Percentiles rank a stretch among this genome's conserved stretches.
phyloP scores from a whole-genome alignment of 2,888 invertebrate genomes.

The Poecilus cupreus region DNA sequence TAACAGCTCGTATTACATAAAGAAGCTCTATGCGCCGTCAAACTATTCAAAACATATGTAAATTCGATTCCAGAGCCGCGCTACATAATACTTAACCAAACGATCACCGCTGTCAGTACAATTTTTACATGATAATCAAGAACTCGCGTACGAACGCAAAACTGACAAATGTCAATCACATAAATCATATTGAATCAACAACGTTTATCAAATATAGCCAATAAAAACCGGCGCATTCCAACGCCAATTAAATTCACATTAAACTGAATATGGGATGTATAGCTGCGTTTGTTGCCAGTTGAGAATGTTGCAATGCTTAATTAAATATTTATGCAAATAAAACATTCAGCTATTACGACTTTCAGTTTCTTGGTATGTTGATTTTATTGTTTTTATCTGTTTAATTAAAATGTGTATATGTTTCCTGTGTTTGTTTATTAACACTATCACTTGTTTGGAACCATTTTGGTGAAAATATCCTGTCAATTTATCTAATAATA shows the following conservation, averaged over 20 bases:
- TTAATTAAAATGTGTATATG: too few species aligned
- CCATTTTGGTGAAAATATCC: too few species aligned
- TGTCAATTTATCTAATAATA: too few species aligned
- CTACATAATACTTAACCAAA: not conserved
- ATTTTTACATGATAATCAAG: constrained; percentile 12
- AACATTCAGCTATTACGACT: too few species aligned
- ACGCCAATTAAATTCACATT: constrained; percentile 16
- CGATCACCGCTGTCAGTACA: not conserved
- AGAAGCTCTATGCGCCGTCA: not conserved
- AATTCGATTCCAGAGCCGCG: not conserved
- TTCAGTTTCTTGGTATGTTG: too few species aligned
- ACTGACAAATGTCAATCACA: constrained; percentile 2
- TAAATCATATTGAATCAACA: constrained; percentile 7
- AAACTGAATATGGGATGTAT: not conserved
- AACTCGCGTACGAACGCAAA: not conserved
- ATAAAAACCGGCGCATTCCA: not conserved
- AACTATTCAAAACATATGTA: constrained; percentile 2
- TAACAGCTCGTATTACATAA: too few species aligned
- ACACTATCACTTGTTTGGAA: too few species aligned
- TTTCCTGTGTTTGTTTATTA: too few species aligned
- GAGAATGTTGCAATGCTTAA: not conserved
- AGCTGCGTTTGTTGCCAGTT: not conserved
- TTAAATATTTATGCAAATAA: constrained; percentile 11
- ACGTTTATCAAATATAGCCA: constrained; percentile 1
- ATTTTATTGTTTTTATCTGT: too few species aligned